Base-by-base conservation (phyloP, 2,888 invertebrate genomes). In the Lepeophtheirus nordmannii region DNA sequence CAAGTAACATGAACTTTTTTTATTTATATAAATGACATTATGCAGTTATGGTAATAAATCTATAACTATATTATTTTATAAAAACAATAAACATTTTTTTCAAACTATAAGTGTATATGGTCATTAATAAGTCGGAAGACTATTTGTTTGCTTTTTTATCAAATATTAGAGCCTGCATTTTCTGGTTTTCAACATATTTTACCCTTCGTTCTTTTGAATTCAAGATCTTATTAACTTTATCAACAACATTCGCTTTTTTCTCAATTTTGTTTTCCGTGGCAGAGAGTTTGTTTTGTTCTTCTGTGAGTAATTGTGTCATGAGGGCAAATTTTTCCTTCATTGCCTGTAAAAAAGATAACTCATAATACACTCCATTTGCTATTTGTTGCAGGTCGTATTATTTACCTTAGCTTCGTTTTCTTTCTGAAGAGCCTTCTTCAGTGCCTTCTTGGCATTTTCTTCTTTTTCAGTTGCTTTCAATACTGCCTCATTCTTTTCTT, bases 141-240 rank as follows among this genome's bases (percentile, higher is more conserved):
- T 58, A 58, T 20, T 58, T 58, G 2, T 58, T 58, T 17, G 58
- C 20, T 22, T 58, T 17, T 23, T 58, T 2, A 23, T 23, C 58
- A 22, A 58, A 58, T 23, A 23, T 20, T 22, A 58, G 22, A 17
- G 20, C 22, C 9, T 58, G 1, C n/a, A 22, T 20, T 8, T 23
- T 17, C 8, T 58, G 58, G 7, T 9, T 58, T 20, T 17, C 23
- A 5, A 58, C 58, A 22, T 20, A 58, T 17, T 17, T 58, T 14
- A 23, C 58, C 8, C 58, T 58, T 23, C 58, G 20, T 22, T 58
- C 58, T 22, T 58, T 58, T 3, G 22, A 23, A 20, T 58, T 20
- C 9, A 58, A 20, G 23, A 58, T 58, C 23, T 58, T 58, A 20
- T 58, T 58, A 14, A 58, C 58, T 23, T 58, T 58, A 22, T 58